Percentiles rank a stretch among this genome's conserved stretches.
Evolutionary conservation across 2,888 invertebrate species (phyloP).

Genomic region (Halictus quadricinctus): DNA sequence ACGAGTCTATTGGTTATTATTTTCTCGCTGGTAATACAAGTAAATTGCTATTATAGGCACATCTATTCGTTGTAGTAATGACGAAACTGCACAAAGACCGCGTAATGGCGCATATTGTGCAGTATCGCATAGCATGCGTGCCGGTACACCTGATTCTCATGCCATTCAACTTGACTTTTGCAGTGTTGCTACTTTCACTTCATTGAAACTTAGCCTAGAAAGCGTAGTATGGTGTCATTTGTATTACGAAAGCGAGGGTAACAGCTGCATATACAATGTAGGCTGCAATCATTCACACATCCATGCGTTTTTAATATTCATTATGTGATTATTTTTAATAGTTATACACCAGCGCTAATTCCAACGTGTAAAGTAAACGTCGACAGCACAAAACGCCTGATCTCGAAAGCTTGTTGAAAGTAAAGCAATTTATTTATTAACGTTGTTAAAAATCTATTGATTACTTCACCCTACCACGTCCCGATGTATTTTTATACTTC

Average conservation of each 20-base stretch:
- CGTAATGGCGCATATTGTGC: slow-evolving; percentile 15
- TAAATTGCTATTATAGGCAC: background rate
- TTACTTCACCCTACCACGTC: background rate
- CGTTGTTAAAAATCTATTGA: background rate
- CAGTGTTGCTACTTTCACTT: slow-evolving; percentile 74
- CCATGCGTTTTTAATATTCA: background rate
- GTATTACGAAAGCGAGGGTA: slow-evolving; percentile 55
- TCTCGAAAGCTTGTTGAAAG: background rate
- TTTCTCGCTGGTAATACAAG: background rate
- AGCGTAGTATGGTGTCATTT: slow-evolving; percentile 37
- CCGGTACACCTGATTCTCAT: slow-evolving; percentile 73
- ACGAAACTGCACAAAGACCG: slow-evolving; percentile 16
- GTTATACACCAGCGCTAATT: background rate
- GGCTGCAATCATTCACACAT: background rate
- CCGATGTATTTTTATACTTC: background rate
- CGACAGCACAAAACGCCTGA: background rate
- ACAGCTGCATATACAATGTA: background rate
- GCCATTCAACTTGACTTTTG: slow-evolving; percentile 80
- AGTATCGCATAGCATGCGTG: slow-evolving; percentile 32
- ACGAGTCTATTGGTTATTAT: background rate
- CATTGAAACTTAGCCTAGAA: slow-evolving; percentile 47
- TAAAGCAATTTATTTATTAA: too few relatives aligned
- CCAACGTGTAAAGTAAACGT: too few relatives aligned
- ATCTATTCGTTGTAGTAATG: background rate
- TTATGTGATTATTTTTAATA: background rate